A percentile compares a stretch with the other conserved stretches of the same genome.
phyloP scores from a whole-genome alignment of 2,797 vertebrate species.

The Mus spretus region DNA sequence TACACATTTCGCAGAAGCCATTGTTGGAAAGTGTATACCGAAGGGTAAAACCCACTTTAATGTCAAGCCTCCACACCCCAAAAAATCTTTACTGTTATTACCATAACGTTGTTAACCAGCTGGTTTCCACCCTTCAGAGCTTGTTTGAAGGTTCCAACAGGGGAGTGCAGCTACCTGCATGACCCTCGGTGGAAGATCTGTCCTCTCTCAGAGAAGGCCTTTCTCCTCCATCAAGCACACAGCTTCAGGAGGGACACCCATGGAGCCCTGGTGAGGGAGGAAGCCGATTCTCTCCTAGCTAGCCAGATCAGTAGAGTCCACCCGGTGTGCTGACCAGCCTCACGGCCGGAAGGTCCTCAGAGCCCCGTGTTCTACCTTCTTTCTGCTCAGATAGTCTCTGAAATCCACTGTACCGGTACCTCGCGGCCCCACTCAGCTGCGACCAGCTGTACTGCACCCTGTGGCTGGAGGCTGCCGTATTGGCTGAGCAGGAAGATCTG shows the following conservation, averaged over 20 bases:
- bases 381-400: neutral
- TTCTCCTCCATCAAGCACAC: neutral
- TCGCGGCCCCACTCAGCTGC: neutral
- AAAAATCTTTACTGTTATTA: neutral
- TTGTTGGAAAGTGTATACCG: neutral
- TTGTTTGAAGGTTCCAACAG: neutral
- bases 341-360: neutral
- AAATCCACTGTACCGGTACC: neutral
- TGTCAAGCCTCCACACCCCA: neutral
- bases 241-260: neutral
- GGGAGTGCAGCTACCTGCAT: neutral
- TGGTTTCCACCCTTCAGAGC: neutral
- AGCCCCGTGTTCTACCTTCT: neutral
- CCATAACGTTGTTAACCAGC: neutral
- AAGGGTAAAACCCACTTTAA: neutral
- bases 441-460: fast-evolving
- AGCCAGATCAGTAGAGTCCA: neutral
- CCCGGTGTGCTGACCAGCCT: no score
- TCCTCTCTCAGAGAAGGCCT: neutral
- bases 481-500: no score
- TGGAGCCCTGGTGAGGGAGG: neutral
- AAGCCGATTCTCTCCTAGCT: neutral
- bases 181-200: neutral
- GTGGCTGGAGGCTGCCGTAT: neutral
- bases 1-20: neutral